Base-by-base conservation (phyloP, 2,888 invertebrate genomes). In the Mechanitis messenoides region DNA sequence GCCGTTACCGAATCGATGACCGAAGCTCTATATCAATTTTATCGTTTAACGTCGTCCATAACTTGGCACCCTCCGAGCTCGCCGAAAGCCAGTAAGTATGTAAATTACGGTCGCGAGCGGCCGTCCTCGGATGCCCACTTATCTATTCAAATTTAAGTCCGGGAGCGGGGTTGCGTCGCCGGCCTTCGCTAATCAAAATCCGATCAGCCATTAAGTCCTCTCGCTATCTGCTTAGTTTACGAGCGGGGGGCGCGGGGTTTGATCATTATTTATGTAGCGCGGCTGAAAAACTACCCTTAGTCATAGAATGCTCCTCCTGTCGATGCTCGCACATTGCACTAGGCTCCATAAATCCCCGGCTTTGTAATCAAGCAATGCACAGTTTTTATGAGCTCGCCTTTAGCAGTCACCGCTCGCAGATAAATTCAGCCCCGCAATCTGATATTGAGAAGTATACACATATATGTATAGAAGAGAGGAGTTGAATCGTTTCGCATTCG, bases 191-290 rank as follows among this genome's bases (percentile, higher is more conserved):
- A 88, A 89, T 90, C 89, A 89, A 89, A 90, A 89, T 87, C 89
- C 89, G 89, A 90, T 90, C 89, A 89, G 89, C 89, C 88, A 90
- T 90, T 90, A 90, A 87, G 88, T 87, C 85, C 86, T 87, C 84
- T 83, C 84, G 87, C 87, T 89, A 89, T 90, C 81, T 79, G 85
- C 87, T 87, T 85, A 86, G 88, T 88, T 89, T 88, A 90, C 89
- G 89, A 88, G 85, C 83, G 82, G 76, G 78, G 76, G 70, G 72
- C 69, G 69, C 74, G 74, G 74, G 71, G 65, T 58, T 60, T 66
- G 87, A 87, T 88, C 87, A 81, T 85, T 88, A 87, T 88, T 88
- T 89, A 87, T 87, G 85, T 84, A 84, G 81, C 83, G 80, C 77
- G 81, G 74, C 84, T 84, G 87, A 86, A 88, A 87, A 88, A 88